Evolutionary conservation across 2,797 vertebrate species (phyloP).

Genomic region (Sylvia borin): DNA sequence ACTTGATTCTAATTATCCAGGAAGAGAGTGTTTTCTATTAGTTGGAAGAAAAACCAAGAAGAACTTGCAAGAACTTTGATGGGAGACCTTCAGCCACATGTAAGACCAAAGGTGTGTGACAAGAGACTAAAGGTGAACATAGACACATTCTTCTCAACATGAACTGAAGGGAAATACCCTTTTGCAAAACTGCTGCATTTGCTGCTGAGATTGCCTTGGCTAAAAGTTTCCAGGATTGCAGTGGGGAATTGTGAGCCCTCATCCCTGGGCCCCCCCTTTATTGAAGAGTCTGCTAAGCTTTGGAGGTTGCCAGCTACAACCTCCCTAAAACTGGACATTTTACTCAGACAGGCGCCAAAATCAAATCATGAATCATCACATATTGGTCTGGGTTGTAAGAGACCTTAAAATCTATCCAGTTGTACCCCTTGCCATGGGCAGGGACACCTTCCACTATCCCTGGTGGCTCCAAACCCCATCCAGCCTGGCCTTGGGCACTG

Average conservation of each 20-base stretch:
- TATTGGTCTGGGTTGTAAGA: neutral
- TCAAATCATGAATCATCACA: neutral
- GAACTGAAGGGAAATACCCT: neutral
- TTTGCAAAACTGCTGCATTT: neutral
- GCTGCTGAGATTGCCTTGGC: neutral
- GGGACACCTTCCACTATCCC: neutral
- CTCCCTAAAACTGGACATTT: neutral
- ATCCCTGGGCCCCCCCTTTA: accelerated
- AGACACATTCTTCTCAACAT: neutral
- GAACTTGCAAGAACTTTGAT: neutral
- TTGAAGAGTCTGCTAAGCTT: neutral
- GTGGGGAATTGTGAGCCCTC: neutral
- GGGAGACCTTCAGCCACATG: neutral
- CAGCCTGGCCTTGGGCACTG: accelerated
- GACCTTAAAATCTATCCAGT: neutral
- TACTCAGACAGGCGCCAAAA: neutral
- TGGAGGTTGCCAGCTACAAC: neutral
- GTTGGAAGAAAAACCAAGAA: neutral
- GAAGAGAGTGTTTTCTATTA: neutral
- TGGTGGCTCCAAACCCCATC: accelerated
- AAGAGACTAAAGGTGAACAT: neutral
- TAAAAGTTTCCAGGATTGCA: neutral
- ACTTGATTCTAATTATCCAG: neutral
- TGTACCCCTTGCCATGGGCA: neutral
- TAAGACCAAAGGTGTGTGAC: neutral